phyloP scores from a whole-genome alignment of 2,888 invertebrate genomes.

The Ectemnius continuus region DNA sequence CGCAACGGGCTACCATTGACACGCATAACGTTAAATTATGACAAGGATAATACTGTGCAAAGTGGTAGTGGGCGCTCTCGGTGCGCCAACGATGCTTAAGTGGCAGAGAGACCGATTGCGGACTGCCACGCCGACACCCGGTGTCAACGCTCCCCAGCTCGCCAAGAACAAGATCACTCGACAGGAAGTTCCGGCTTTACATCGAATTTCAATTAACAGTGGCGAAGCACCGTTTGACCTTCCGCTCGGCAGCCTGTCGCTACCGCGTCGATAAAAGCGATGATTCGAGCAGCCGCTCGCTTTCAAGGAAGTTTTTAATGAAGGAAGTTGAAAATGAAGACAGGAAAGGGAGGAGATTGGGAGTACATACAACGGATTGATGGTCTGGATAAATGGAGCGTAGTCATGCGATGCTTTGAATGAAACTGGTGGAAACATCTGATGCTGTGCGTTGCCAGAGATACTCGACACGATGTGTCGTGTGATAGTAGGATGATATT shows the following conservation, averaged over 20 bases:
- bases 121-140: slow-evolving; percentile 15
- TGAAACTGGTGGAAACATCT: too few relatives aligned
- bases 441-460: too few relatives aligned
- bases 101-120: slow-evolving; percentile 24
- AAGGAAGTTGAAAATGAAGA: too few relatives aligned
- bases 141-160: slow-evolving; percentile 61
- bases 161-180: slow-evolving; percentile 52
- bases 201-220: slow-evolving; percentile 63
- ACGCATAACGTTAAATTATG: background rate
- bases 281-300: background rate
- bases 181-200: slow-evolving; percentile 59
- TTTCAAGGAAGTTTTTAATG: too few relatives aligned
- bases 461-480: background rate
- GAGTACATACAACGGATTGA: too few relatives aligned
- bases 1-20: slow-evolving; percentile 18
- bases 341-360: too few relatives aligned
- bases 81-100: slow-evolving; percentile 38
- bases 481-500: slow-evolving; percentile 21
- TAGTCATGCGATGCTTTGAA: too few relatives aligned
- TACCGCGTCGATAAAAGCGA: background rate
- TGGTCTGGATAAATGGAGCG: too few relatives aligned
- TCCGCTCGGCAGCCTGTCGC: slow-evolving; percentile 39
- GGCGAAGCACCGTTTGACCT: slow-evolving; percentile 33
- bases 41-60: background rate
- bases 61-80: background rate